Evolutionary conservation across 1,140 invertebrate species (phyloP).

Genomic region (Hyphantria cunea): DNA sequence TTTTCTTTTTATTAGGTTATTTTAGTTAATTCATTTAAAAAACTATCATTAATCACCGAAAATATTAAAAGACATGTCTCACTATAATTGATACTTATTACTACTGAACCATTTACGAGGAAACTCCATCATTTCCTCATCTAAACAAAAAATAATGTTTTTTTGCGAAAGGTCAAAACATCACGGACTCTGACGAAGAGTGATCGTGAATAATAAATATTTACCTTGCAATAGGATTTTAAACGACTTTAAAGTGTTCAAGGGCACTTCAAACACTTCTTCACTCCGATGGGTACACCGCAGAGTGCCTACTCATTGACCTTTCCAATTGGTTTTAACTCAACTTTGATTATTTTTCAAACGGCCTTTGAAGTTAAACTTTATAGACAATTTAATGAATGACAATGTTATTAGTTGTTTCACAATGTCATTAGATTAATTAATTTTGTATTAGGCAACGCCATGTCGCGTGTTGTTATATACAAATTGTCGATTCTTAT

Average conservation of each 20-base stretch:
- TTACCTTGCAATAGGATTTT: conserved; percentile 22
- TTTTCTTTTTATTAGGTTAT: too few species aligned
- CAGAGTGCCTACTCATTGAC: conserved; percentile 2
- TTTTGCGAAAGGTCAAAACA: conserved; percentile 17
- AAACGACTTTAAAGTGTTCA: conserved; percentile 21
- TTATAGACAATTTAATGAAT: too few species aligned
- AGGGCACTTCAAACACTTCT: conserved; percentile 7
- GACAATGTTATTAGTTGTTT: too few species aligned
- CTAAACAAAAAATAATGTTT: conserved; percentile 4
- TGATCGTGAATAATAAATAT: conserved; percentile 24
- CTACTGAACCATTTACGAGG: conserved; percentile 12
- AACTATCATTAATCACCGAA: too few species aligned
- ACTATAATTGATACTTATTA: too few species aligned
- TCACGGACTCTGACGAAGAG: conserved; percentile 16
- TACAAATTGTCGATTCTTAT: too few species aligned
- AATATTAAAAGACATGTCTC: too few species aligned
- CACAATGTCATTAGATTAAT: too few species aligned
- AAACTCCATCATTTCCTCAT: conserved; percentile 15
- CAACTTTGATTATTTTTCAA: background rate
- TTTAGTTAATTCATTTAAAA: too few species aligned
- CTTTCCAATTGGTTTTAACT: conserved; percentile 6
- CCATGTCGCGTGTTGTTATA: too few species aligned
- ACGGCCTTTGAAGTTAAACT: too few species aligned
- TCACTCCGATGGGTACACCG: background rate
- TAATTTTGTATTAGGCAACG: too few species aligned